phyloP scores from a whole-genome alignment of 2,888 invertebrate genomes.

The Geophilus truncorum region DNA sequence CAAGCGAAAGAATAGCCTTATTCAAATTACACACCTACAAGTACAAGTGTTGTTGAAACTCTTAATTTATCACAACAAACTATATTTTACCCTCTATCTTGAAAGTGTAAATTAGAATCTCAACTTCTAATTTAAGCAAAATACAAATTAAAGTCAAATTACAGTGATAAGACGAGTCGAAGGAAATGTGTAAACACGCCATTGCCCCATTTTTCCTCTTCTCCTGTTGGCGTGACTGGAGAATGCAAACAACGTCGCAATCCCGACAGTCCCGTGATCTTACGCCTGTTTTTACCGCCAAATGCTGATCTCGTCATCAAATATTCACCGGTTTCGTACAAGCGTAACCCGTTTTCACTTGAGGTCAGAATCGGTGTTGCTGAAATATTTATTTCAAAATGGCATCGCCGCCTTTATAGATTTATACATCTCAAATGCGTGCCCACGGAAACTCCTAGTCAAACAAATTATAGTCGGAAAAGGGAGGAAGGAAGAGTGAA shows the following conservation, averaged over 20 bases:
- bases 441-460: not conserved
- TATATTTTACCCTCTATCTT: not conserved
- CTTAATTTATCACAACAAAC: not conserved
- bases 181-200: conserved; percentile 11
- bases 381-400: not conserved
- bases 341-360: not conserved
- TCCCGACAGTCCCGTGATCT: not conserved
- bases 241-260: not conserved
- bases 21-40: not conserved
- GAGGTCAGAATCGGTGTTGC: not conserved
- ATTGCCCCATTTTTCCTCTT: not conserved
- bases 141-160: conserved; percentile 6
- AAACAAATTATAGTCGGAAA: not conserved
- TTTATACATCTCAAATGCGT: not conserved
- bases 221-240: not conserved
- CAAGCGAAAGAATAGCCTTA: conserved; percentile 9
- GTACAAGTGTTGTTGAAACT: too few relatives aligned
- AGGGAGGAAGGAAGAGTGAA: not conserved
- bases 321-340: not conserved
- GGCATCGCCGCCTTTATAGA: not conserved
- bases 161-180: not conserved
- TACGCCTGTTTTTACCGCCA: not conserved
- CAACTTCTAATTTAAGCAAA: not conserved
- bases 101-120: not conserved
- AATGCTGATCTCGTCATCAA: not conserved